These are phyloP conservation scores for Chionomys nivalis DNA, from an alignment of 2,113 vertebrate genomes.

Conservation along the genomic window DNA sequence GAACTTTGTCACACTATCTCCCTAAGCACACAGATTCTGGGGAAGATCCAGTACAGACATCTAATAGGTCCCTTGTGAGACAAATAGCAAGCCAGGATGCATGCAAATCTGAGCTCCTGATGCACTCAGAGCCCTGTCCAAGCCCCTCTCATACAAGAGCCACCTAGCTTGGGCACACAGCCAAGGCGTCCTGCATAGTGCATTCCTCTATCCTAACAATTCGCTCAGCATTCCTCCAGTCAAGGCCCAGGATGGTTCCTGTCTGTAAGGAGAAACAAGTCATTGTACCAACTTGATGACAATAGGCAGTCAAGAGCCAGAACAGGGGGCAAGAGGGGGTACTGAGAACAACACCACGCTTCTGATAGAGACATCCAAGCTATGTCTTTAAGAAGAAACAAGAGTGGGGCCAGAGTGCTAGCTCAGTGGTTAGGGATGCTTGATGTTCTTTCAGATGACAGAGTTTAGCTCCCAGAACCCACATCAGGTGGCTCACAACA, in stretches of 20 bases:
- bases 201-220: background rate
- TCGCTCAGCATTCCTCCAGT: background rate
- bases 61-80: background rate
- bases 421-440: background rate
- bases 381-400: background rate
- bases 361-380: background rate
- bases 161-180: background rate
- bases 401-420: background rate
- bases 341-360: background rate
- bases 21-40: background rate
- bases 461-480: background rate
- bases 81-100: background rate
- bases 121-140: background rate
- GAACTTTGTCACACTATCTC: background rate
- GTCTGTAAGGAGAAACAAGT: background rate
- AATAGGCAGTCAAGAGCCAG: background rate
- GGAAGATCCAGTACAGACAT: too few species aligned
- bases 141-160: background rate
- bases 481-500: background rate
- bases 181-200: background rate
- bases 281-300: background rate
- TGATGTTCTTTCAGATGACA: background rate
- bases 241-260: background rate
- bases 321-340: too few species aligned
- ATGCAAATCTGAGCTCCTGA: background rate